phyloP scores from a whole-genome alignment of 1,140 invertebrate species.

The Diachasmimorpha longicaudata region DNA sequence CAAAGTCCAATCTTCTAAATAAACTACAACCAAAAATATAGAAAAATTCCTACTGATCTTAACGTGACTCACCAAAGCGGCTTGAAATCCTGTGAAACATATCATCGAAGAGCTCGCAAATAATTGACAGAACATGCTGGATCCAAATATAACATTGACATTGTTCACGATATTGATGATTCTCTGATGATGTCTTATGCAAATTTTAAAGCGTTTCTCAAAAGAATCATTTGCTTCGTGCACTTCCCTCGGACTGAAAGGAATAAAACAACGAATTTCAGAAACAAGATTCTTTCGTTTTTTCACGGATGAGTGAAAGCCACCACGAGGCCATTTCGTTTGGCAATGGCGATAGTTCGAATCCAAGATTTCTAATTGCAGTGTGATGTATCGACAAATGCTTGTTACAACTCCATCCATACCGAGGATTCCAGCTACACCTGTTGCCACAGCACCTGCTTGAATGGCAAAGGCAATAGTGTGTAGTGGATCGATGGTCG shows the following conservation, averaged over 20 bases:
- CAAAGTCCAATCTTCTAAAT: too few species aligned
- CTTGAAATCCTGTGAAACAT: constrained; percentile 44
- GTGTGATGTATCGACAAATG: constrained; percentile 24
- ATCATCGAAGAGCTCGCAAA: constrained; percentile 41
- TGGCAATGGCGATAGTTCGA: constrained; percentile 32
- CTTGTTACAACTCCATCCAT: constrained; percentile 30
- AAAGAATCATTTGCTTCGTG: constrained; percentile 15
- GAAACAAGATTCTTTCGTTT: neutral
- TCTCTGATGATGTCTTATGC: constrained; percentile 38
- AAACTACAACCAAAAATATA: too few species aligned
- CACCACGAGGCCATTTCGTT: neutral
- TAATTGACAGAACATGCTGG: constrained; percentile 41
- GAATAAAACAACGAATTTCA: constrained; percentile 11
- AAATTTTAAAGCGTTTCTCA: constrained; percentile 24
- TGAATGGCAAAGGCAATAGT: constrained; percentile 32
- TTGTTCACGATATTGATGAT: constrained; percentile 32
- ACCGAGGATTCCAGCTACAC: constrained; percentile 32
- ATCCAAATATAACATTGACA: constrained; percentile 38
- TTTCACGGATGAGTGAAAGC: neutral
- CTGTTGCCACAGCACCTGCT: constrained; percentile 23
- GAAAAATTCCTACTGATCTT: too few species aligned
- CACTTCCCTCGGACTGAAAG: neutral
- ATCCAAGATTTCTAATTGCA: constrained; percentile 30
- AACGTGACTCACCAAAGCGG: constrained; percentile 39
- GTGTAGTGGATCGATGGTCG: constrained; percentile 27